Conservation (phyloP, 2,797 vertebrate species). For the Sebastes kiyomatsui region DNA sequence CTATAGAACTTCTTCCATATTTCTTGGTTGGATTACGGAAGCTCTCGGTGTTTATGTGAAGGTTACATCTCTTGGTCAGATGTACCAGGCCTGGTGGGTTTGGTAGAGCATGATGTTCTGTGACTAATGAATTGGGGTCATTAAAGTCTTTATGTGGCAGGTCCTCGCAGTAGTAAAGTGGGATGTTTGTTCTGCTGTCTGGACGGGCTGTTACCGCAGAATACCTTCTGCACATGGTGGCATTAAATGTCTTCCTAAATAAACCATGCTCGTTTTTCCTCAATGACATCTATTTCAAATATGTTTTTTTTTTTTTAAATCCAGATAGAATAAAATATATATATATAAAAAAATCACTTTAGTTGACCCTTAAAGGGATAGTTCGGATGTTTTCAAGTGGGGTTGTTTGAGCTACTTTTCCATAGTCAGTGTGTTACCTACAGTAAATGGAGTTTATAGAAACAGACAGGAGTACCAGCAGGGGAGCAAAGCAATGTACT, state of each 20-base stretch:
- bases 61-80: slow-evolving; percentile 37
- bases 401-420: background rate
- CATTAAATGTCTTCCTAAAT: background rate
- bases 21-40: background rate
- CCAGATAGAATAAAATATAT: background rate
- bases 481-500: no score
- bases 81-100: slow-evolving; percentile 49
- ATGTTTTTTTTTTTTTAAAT: background rate
- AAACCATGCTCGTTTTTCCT: background rate
- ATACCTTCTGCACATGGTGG: slow-evolving; percentile 31
- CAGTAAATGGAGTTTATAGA: background rate
- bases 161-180: slow-evolving; percentile 70
- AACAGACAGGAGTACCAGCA: no score
- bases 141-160: slow-evolving; percentile 76
- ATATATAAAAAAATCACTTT: background rate
- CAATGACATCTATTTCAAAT: background rate
- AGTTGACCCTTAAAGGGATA: background rate
- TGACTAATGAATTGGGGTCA: slow-evolving; percentile 79
- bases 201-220: slow-evolving; percentile 46
- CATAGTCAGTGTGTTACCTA: background rate
- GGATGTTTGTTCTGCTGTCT: slow-evolving; percentile 80
- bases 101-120: slow-evolving; percentile 64
- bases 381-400: background rate
- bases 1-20: background rate
- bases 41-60: background rate